Evolutionary conservation across 2,888 invertebrate species (phyloP), one percentile per base, ranked within the genome.

Genomic region (Mesorhabditis sp.): DNA sequence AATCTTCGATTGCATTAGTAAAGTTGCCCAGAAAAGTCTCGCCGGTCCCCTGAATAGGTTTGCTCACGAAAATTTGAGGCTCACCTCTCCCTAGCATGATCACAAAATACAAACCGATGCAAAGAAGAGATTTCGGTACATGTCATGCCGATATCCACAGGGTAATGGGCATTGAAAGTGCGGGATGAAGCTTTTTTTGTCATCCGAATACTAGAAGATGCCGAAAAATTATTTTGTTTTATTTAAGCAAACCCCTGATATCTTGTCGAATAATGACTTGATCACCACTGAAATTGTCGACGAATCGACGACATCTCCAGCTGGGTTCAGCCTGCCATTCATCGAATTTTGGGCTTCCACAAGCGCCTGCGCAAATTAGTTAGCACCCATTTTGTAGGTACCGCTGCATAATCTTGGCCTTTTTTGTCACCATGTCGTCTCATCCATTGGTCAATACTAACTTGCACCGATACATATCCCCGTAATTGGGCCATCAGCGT

Each of bases 381-480:
- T n/a, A 50, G 61, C 28, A 58, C 6, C 13, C n/a, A n/a, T n/a
- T 41, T 67, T 13, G 13, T 50, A 64, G 63, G 41, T 13, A 71
- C 69, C 43, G 41, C 42, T 13, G 64, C 62, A 28, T 62, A 77
- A 62, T 81, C 75, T 58, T 74, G 67, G 15, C 68, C 72, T 42
- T 82, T 74, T 15, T 10, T 28, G 10, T 70, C 45, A 28, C 73
- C 74, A 67, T 81, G 76, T 7, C 83, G 67, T 4, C 78, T 67
- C 41, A 72, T 69, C 80, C 82, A 82, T 62, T 82, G 82, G 70
- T 82, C 83, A 13, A 83, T 78, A 70, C 81, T 74, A 58, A 79
- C 73, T 70, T 81, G 83, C 2, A 80, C 77, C 7, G 80, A 73
- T 7, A 82, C 70, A 70, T 81, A 83, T 67, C 82, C 76, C 10